Conservation (phyloP, 2,113 vertebrate genomes). For the Theristicus caerulescens region DNA sequence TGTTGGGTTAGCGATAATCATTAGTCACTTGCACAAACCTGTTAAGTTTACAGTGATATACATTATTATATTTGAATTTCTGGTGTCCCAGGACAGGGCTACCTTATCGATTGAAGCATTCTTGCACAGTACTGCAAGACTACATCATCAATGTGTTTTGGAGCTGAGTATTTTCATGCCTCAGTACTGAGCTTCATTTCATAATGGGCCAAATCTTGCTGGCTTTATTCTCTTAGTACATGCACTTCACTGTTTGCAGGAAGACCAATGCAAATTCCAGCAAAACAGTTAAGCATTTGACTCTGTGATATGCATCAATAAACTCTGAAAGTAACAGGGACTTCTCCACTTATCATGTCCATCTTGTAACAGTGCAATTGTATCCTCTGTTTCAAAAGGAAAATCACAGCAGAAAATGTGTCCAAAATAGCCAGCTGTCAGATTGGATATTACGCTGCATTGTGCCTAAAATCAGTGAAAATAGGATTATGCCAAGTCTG, state of each 20-base stretch:
- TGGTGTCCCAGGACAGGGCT: not conserved
- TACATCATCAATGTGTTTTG: not conserved
- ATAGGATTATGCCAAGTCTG: not conserved
- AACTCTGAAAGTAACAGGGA: not conserved
- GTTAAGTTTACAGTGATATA: not conserved
- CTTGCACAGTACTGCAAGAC: not conserved
- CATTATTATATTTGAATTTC: conserved; percentile 6
- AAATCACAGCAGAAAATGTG: not conserved
- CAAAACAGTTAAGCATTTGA: not conserved
- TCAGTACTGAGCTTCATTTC: not conserved
- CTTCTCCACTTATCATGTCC: not conserved
- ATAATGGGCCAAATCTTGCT: not conserved
- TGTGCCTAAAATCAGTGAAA: not conserved
- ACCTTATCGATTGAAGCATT: not conserved
- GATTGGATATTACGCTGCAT: not conserved
- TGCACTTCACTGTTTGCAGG: not conserved
- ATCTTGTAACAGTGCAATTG: not conserved
- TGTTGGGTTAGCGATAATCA: not conserved
- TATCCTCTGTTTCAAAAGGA: not conserved
- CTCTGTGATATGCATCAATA: not conserved
- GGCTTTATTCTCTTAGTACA: not conserved
- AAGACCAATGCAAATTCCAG: not conserved
- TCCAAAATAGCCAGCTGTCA: not conserved
- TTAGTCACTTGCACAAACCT: not conserved
- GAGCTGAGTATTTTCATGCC: not conserved